These are phyloP conservation scores for Homalodisca vitripennis DNA, from an alignment of 1,140 invertebrate species.

Conservation along the genomic window DNA sequence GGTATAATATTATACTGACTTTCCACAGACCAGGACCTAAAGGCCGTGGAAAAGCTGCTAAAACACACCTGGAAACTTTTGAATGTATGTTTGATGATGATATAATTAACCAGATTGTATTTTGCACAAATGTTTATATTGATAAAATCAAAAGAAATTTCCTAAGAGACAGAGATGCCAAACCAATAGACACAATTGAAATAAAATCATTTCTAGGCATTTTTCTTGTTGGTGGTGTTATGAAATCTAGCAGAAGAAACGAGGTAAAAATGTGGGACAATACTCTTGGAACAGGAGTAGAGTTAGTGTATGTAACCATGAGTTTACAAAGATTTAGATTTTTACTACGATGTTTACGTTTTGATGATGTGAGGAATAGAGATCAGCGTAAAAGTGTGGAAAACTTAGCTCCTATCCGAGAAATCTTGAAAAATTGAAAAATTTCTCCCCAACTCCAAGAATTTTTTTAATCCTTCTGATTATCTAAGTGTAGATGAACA, in stretches of 20 bases:
- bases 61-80: background rate
- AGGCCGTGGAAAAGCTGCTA: background rate
- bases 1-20: background rate
- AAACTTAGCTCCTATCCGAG: slow-evolving; percentile 15
- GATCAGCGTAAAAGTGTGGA: background rate
- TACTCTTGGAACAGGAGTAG: background rate
- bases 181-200: background rate
- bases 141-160: background rate
- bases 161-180: slow-evolving; percentile 9
- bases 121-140: background rate
- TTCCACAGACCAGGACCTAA: background rate
- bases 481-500: slow-evolving; percentile 48
- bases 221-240: background rate
- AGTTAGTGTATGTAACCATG: background rate
- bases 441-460: slow-evolving; percentile 36
- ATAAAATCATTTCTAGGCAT: background rate
- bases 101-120: background rate
- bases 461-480: slow-evolving; percentile 40
- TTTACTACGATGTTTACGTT: slow-evolving; percentile 21
- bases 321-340: slow-evolving; percentile 25
- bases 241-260: background rate
- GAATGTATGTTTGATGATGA: background rate
- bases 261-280: background rate
- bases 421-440: slow-evolving; percentile 40
- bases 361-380: slow-evolving; percentile 20